Base-by-base conservation (phyloP, 2,888 invertebrate species). In the Andrena bucephala region DNA sequence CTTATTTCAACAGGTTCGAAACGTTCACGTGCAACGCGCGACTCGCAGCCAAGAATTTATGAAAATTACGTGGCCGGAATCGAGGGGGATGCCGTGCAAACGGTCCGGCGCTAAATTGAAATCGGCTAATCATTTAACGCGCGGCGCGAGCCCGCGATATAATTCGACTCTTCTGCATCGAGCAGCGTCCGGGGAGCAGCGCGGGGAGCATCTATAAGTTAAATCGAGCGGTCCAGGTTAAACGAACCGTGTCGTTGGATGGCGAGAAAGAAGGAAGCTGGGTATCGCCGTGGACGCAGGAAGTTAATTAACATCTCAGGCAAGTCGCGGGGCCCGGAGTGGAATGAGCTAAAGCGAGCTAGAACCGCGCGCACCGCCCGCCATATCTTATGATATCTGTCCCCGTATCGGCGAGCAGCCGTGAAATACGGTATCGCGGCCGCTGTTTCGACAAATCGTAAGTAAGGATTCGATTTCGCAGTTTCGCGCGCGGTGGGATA, bases 301-400 rank as follows among this genome's bases (percentile, higher is more conserved):
- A 87, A 89, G 88, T 87, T 90, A 88, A 91, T 91, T 91, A 91
- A 88, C 91, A 89, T 90, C 88, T 75, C 79, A 68, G 83, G 87
- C 85, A 81, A 84, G 78, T 84, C 81, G 84, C 70, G 82, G 52
- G 42, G 42, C 42, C 59, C 33, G 52, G 24, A 54, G 54, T 60
- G 67, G 68, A 87, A 70, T 71, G 72, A 76, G 66, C 77, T 70
- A 70, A 78, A 81, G 73, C 76, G 59, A 76, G 71, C 74, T 57
- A 74, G 74, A 71, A 63, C 36, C 76, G 62, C 57, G 65, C n/a
- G 60, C 65, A 72, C 31, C 71, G 73, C 42, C 48, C 65, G 42
- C 66, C 80, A 33, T 86, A 86, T 83, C 83, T 85, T 72, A 69
- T 60, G 74, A 69, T 82, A 78, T 85, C 85, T 83, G 73, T 62